Conservation (phyloP, 2,113 vertebrate genomes). For the Entelurus aequoreus region DNA sequence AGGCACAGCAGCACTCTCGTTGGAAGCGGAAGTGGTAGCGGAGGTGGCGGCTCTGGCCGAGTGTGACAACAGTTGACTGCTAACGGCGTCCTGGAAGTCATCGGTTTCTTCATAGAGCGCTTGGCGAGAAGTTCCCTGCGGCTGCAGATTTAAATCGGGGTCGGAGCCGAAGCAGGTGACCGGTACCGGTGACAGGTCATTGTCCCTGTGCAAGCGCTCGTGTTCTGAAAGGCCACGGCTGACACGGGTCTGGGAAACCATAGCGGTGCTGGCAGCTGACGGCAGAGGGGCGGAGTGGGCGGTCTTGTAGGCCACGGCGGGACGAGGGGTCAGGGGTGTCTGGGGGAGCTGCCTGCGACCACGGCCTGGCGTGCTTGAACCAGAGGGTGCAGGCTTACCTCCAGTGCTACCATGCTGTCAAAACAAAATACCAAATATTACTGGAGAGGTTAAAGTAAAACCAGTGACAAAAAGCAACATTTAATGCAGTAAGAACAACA, state of each 20-base stretch:
- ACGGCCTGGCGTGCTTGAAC: slow-evolving; percentile 81
- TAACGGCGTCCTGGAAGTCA: slow-evolving; percentile 87
- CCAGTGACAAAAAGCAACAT: neutral
- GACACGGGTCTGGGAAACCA: slow-evolving; percentile 77
- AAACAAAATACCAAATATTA: slow-evolving; percentile 40
- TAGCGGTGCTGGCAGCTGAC: slow-evolving; percentile 59
- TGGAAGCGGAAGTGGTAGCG: slow-evolving; percentile 58
- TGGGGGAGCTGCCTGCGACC: slow-evolving; percentile 91
- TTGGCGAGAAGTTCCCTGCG: slow-evolving; percentile 45
- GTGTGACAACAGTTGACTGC: slow-evolving; percentile 78
- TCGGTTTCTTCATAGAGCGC: slow-evolving; percentile 76
- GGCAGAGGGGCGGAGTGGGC: slow-evolving; percentile 86
- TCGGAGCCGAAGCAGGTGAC: slow-evolving; percentile 84
- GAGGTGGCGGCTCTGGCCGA: slow-evolving; percentile 76
- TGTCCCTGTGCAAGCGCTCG: slow-evolving; percentile 74
- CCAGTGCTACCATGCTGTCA: slow-evolving; percentile 77
- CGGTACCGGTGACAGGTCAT: slow-evolving; percentile 61
- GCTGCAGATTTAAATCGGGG: slow-evolving; percentile 77
- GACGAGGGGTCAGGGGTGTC: slow-evolving; percentile 92
- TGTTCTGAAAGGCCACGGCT: slow-evolving; percentile 89
- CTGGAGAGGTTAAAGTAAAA: neutral
- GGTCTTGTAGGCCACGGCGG: slow-evolving; percentile 91
- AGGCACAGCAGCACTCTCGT: slow-evolving; percentile 62
- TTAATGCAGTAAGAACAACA: too few relatives aligned
- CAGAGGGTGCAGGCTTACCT: slow-evolving; percentile 80